Base-by-base conservation (phyloP, 2,113 vertebrate species). In the Rhinoderma darwinii region DNA sequence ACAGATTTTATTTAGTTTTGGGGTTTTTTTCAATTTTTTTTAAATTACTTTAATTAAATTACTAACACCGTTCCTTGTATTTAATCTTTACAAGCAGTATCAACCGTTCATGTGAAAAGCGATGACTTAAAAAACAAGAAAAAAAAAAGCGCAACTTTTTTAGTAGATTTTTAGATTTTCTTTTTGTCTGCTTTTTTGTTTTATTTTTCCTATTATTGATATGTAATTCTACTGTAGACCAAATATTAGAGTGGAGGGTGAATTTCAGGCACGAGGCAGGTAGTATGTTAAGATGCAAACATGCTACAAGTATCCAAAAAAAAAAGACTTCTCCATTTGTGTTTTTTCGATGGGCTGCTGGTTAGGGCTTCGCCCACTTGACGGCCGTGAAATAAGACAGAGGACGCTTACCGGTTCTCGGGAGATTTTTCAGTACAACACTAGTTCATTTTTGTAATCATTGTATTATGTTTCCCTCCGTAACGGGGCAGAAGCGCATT, bases 171-270 rank as follows among this genome's bases (percentile, higher is more conserved):
- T 84, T 84, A 56, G 70, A 61, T 63, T 39, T 75, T 84, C 8
- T 43, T 11, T 82, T 44, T 30, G 22, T 81, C n/a, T n/a, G n/a
- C 37, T 39, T 70, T 72, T 20, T 83, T 43, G 6, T 76, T 77
- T 78, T 79, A 88, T 93, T 93, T 92, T 91, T 93, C 88, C 88
- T 92, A 89, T 92, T 94, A 75, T 91, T 91, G 91, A 94, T 88
- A 94, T 92, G 92, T 94, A 93, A 92, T 93, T 95, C 94, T 95
- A 95, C 95, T 94, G 92, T 95, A 96, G 95, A 96, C 95, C 95
- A 95, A 96, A 94, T 95, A 93, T 91, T 93, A 3, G 20, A 90
- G 91, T 90, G 91, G 41, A 89, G 90, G 87, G 91, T 92, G 89
- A 90, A 89, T 90, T 89, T 88, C 90, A 88, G 92, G 92, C 93